Base-by-base conservation (phyloP, 2,888 invertebrate species). In the Calliopum simillimum region DNA sequence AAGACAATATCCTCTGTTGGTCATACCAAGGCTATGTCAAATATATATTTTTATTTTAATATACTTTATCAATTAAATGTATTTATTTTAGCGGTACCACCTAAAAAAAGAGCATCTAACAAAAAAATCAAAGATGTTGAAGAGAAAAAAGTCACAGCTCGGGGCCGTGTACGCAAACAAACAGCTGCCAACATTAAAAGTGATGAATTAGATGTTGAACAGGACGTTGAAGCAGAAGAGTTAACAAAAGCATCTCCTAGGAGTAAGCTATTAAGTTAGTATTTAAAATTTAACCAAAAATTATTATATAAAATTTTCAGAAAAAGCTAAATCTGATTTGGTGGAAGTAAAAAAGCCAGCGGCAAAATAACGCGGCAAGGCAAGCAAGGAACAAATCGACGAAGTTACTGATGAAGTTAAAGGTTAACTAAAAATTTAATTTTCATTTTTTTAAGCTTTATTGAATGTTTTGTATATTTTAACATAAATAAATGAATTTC, bases 311-410 rank as follows among this genome's bases (percentile, higher is more conserved):
- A 33, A 33, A 33, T 6, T 33, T 33, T 33, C 8, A 33, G 33
- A 33, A 33, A 33, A 33, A 33, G 33, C 8, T 33, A 33, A 33
- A 8, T 43, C 68, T 2, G 72, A 68, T 23, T 63, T 67, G n/a
- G 72, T 70, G 44, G 72, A 70, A 14, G 72, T 72, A 23, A 41
- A n/a, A n/a, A n/a, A 33, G 33, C 33, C 33, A 8, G 53, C 55
- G 2, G 43, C 56, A 21, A 68, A 70, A 61, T 70, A 72, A 1
- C 16, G 75, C 4, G 73, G 33, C 33, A 78, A 73, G 44, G 79
- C 76, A 8, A 75, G 74, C 1, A 70, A 23, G 0, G 73, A 71
- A 13, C 77, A 77, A 41, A 21, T 55, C 5, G 49, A 44, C 4
- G 70, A 53, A 49, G 61, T n/a, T 16, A 23, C 2, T 14, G 14